These are phyloP conservation scores for Cyclura pinguis DNA, from an alignment of 2,797 vertebrate genomes.

Conservation along the genomic window DNA sequence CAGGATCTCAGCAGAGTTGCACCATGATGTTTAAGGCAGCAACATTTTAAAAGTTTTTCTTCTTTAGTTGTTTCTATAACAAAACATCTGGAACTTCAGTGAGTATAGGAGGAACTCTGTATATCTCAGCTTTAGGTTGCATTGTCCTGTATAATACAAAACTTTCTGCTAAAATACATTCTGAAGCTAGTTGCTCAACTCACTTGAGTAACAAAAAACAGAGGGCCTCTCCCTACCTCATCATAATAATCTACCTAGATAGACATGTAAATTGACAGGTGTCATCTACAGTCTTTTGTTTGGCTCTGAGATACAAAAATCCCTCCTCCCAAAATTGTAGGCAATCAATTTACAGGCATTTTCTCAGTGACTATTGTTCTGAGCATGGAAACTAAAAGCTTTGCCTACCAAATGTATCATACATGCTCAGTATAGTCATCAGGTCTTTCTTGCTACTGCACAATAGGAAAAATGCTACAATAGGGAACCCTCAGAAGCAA, in stretches of 20 bases:
- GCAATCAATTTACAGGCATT: slow-evolving; percentile 63
- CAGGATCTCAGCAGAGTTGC: neutral
- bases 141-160: slow-evolving; percentile 29
- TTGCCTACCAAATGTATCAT: slow-evolving; percentile 55
- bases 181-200: slow-evolving; percentile 13
- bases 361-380: slow-evolving; percentile 61
- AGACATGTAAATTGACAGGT: slow-evolving; percentile 44
- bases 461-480: slow-evolving; percentile 74
- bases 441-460: slow-evolving; percentile 74
- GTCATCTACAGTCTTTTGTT: slow-evolving; percentile 38
- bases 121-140: neutral
- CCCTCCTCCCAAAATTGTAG: slow-evolving; percentile 19
- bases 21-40: neutral
- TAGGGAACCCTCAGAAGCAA: slow-evolving; percentile 72
- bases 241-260: slow-evolving; percentile 43
- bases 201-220: slow-evolving; percentile 20
- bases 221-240: neutral
- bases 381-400: slow-evolving; percentile 58
- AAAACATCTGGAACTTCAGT: slow-evolving; percentile 6
- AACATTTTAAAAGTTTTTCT: neutral
- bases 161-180: slow-evolving; percentile 32
- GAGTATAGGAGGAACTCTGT: neutral
- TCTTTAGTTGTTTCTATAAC: neutral
- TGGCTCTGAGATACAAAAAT: slow-evolving; percentile 35
- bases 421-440: slow-evolving; percentile 68